A percentile compares a stretch with the other conserved stretches of the same genome.
These are phyloP conservation scores for Drosophila ustulata DNA, from an alignment of 2,888 invertebrate genomes.

Conservation along the genomic window DNA sequence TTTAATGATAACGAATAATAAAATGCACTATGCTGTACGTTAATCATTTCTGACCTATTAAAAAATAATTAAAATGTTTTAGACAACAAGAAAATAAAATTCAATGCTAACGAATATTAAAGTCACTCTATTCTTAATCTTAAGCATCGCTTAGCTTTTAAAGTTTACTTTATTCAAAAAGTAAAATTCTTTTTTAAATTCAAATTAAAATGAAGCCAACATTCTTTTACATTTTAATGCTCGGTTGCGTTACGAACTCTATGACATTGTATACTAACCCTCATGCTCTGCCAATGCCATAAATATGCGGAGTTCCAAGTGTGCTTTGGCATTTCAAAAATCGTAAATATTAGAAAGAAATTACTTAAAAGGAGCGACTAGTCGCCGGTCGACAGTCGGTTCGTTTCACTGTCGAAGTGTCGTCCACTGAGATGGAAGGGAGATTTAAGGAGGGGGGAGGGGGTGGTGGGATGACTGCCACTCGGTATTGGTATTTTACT, in stretches of 20 bases:
- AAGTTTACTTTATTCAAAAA: too few relatives aligned
- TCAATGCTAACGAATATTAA: too few relatives aligned
- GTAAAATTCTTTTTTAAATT: too few relatives aligned
- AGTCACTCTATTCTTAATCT: too few relatives aligned
- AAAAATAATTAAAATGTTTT: too few relatives aligned
- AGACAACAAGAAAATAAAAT: too few relatives aligned
- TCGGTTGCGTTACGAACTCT: background rate
- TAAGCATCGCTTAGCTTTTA: too few relatives aligned
- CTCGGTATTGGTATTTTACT: slow-evolving; percentile 53
- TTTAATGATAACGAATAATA: background rate
- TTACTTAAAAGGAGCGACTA: slow-evolving; percentile 54
- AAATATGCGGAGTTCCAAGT: slow-evolving; percentile 46
- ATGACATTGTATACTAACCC: background rate
- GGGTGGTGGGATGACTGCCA: slow-evolving; percentile 29
- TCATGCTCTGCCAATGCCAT: slow-evolving; percentile 9
- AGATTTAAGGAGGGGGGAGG: too few relatives aligned
- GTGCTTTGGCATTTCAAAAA: slow-evolving; percentile 68
- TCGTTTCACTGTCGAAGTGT: background rate
- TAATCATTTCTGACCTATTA: background rate
- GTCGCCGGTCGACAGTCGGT: slow-evolving; percentile 12
- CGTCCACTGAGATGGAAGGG: background rate
- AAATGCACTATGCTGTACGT: background rate
- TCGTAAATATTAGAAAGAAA: slow-evolving; percentile 75
- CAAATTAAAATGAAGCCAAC: too few relatives aligned
- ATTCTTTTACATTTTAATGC: background rate